phyloP scores from a whole-genome alignment of 2,113 vertebrate genomes.

The Coreoperca whiteheadi region DNA sequence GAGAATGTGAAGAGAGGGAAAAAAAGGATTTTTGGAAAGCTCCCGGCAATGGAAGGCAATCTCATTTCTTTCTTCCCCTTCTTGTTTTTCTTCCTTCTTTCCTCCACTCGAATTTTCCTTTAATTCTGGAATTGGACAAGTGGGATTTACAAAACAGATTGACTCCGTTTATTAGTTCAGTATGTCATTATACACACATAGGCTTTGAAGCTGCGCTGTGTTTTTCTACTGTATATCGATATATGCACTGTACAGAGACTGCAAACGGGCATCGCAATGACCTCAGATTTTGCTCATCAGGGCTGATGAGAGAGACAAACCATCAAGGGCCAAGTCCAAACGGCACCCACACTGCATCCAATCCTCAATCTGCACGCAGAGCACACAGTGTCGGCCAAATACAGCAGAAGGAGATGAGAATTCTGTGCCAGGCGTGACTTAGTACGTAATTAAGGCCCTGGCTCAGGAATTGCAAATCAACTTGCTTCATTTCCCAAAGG shows the following conservation, averaged over 20 bases:
- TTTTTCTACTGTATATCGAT: constrained; percentile 62
- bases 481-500: constrained; percentile 75
- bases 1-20: constrained; percentile 34
- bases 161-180: constrained; percentile 79
- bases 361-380: constrained; percentile 74
- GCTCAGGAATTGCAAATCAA: constrained; percentile 82
- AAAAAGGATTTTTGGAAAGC: constrained; percentile 72
- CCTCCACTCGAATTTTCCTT: constrained; percentile 69
- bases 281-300: constrained; percentile 68
- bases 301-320: constrained; percentile 70
- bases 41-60: constrained; percentile 74
- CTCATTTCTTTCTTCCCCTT: constrained; percentile 57
- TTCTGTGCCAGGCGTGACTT: constrained; percentile 85
- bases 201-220: constrained; percentile 60
- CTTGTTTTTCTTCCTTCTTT: constrained; percentile 49
- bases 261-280: constrained; percentile 69
- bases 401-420: constrained; percentile 82
- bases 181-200: constrained; percentile 79
- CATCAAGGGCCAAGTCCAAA: constrained; percentile 68
- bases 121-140: constrained; percentile 78
- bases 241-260: constrained; percentile 33
- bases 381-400: constrained; percentile 77
- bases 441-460: constrained; percentile 84
- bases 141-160: constrained; percentile 81
- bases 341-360: constrained; percentile 70